phyloP scores from a whole-genome alignment of 2,888 invertebrate species.

The Morinoia aosen region DNA sequence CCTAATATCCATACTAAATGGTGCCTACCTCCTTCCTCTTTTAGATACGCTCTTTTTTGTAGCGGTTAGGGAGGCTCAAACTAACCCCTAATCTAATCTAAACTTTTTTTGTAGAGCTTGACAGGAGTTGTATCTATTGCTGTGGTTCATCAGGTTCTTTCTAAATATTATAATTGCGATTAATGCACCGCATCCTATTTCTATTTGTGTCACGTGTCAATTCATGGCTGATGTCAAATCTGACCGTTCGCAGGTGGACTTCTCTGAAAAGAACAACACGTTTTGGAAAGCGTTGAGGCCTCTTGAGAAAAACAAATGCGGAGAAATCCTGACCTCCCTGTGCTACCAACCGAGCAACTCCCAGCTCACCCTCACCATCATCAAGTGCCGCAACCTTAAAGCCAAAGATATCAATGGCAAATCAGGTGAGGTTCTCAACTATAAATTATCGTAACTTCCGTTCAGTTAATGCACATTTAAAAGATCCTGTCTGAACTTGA shows the following conservation, averaged over 20 bases:
- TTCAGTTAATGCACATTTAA: no score
- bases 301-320: conserved; percentile 93
- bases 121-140: not conserved
- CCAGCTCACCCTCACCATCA: conserved; percentile 87
- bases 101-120: not conserved
- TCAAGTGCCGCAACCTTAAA: conserved; percentile 94
- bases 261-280: conserved; percentile 88
- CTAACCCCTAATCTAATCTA: no score
- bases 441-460: conserved; percentile 41
- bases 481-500: not conserved
- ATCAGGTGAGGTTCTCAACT: conserved; percentile 78
- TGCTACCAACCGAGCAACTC: conserved; percentile 97
- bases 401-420: conserved; percentile 97
- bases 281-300: conserved; percentile 95
- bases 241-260: conserved; percentile 79
- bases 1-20: no score
- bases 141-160: not conserved
- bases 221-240: not conserved
- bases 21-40: no score
- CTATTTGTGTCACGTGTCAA: not conserved
- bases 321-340: conserved; percentile 90
- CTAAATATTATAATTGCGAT: no score
- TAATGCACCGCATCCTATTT: not conserved
- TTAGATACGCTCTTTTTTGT: no score
- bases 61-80: no score